Conservation (phyloP, 2,888 invertebrate genomes). For the Brachyptera risi region DNA sequence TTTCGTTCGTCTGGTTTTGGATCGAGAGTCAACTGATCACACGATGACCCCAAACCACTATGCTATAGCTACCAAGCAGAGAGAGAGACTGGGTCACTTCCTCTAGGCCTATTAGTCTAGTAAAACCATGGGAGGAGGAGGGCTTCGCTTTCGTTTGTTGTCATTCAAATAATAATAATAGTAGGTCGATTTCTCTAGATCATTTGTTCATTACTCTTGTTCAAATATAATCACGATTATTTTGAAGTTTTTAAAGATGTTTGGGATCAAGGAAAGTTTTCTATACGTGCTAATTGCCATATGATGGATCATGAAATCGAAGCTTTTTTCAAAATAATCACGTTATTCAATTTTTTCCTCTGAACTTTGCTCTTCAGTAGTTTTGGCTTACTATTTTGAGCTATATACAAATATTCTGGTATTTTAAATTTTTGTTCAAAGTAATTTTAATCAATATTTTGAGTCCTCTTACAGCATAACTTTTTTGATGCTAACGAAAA, state of each 20-base stretch:
- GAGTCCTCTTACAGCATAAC: too few relatives aligned
- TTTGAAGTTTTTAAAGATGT: background rate
- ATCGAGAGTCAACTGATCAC: background rate
- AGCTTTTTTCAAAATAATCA: too few relatives aligned
- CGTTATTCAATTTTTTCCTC: too few relatives aligned
- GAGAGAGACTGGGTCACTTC: constrained; percentile 13
- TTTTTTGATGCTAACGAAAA: too few relatives aligned
- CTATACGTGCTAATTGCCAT: too few relatives aligned
- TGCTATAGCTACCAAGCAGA: background rate
- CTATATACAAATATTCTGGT: too few relatives aligned
- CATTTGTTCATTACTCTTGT: constrained; percentile 13
- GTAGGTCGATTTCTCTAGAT: constrained; percentile 21
- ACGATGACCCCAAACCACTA: background rate
- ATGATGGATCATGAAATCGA: too few relatives aligned
- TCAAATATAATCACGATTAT: constrained; percentile 14
- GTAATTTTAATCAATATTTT: too few relatives aligned
- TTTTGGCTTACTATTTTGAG: too few relatives aligned
- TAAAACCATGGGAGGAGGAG: background rate
- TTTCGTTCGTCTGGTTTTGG: constrained; percentile 1
- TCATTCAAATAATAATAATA: constrained; percentile 13
- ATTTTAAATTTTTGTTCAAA: too few relatives aligned
- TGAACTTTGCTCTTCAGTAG: too few relatives aligned
- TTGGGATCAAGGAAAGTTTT: background rate
- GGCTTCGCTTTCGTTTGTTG: background rate
- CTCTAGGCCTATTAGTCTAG: background rate